Percentiles rank a stretch among this genome's conserved stretches.
Evolutionary conservation across 2,113 vertebrate genomes (phyloP).

Genomic region (Nettapus auritus): DNA sequence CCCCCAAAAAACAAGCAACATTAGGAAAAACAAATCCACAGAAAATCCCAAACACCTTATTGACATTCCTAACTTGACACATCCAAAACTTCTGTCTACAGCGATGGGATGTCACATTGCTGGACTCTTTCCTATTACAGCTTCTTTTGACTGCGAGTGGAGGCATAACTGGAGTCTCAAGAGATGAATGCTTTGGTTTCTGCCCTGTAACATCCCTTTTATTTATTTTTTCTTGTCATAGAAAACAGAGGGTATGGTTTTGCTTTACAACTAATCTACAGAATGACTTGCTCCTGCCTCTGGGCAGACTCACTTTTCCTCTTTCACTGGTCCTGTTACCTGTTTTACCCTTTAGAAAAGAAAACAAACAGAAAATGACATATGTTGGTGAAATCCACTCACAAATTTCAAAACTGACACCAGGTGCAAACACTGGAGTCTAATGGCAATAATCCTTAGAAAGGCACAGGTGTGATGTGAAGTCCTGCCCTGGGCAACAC

Average conservation of each 20-base stretch:
- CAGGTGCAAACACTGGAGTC: background rate
- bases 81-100: background rate
- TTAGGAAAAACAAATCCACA: background rate
- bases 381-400: background rate
- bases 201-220: background rate
- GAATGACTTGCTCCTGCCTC: background rate
- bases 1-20: fast-evolving
- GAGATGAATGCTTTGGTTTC: background rate
- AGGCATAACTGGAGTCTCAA: background rate
- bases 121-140: background rate
- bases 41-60: fast-evolving
- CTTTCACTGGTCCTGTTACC: background rate
- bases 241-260: background rate
- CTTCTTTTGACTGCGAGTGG: background rate
- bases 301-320: background rate
- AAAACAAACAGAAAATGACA: background rate
- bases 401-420: background rate
- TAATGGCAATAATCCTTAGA: background rate
- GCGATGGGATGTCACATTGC: background rate
- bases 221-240: background rate
- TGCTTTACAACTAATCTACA: fast-evolving
- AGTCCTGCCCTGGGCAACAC: background rate
- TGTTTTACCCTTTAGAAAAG: background rate
- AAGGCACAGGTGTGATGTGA: background rate
- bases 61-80: background rate